These are phyloP conservation scores for Lasioglossum zephyrum DNA, from an alignment of 2,888 invertebrate species.

Conservation along the genomic window DNA sequence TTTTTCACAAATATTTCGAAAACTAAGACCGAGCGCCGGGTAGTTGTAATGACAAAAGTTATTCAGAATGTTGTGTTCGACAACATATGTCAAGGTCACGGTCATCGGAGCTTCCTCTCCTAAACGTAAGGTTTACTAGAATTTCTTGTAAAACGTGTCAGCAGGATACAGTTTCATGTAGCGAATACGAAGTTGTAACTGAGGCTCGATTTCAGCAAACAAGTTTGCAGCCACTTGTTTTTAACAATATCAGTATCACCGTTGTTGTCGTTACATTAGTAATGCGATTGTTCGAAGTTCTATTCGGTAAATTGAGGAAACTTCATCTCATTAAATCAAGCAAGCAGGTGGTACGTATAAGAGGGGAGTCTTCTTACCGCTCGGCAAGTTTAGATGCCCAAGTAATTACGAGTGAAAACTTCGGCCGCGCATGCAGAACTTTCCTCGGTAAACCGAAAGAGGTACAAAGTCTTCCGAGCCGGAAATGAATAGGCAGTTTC, in stretches of 20 bases:
- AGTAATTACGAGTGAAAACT: slow-evolving; percentile 70
- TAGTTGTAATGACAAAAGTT: no score
- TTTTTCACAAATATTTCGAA: no score
- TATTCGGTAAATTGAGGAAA: slow-evolving; percentile 29
- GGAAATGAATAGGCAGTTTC: slow-evolving; percentile 70
- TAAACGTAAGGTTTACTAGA: no score
- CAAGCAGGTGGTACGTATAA: slow-evolving; percentile 53
- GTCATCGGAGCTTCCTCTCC: no score
- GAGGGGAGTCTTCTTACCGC: slow-evolving; percentile 61
- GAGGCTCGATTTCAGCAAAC: background rate
- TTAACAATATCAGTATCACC: background rate
- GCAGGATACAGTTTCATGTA: background rate
- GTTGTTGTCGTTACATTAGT: background rate
- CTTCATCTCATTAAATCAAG: slow-evolving; percentile 51
- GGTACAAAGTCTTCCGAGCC: slow-evolving; percentile 61
- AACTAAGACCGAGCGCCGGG: no score
- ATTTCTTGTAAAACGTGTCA: background rate
- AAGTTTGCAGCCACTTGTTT: background rate
- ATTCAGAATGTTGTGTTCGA: no score
- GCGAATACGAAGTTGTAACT: background rate
- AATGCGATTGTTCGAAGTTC: background rate
- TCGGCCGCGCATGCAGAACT: slow-evolving; percentile 66
- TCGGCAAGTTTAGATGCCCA: slow-evolving; percentile 63
- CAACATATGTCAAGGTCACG: no score
- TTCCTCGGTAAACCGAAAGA: slow-evolving; percentile 67